A percentile compares a stretch with the other conserved stretches of the same genome.
These are phyloP conservation scores for Phasia obesa DNA, from an alignment of 2,888 invertebrate species.

Conservation along the genomic window DNA sequence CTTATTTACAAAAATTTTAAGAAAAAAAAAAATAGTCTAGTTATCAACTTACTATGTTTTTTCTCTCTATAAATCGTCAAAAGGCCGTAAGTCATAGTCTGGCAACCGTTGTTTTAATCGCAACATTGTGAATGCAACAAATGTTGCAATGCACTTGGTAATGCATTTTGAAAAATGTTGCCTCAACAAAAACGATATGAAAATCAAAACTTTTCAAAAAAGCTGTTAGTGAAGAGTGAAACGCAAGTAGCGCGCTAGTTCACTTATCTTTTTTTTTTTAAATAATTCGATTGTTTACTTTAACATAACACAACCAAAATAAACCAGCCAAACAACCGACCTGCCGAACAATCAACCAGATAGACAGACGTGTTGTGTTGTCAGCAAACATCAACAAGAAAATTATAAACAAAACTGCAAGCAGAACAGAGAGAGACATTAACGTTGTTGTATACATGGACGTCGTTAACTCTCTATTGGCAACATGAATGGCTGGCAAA, in stretches of 20 bases:
- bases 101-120: neutral
- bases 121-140: neutral
- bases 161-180: constrained; percentile 44
- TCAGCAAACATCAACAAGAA: constrained; percentile 70
- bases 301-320: constrained; percentile 41
- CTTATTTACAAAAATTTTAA: no score
- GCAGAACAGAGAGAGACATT: constrained; percentile 28
- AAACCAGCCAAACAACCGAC: constrained; percentile 22
- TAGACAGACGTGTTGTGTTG: constrained; percentile 69
- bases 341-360: constrained; percentile 15
- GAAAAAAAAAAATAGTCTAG: no score
- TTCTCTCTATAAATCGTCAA: neutral
- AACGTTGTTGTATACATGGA: constrained; percentile 22
- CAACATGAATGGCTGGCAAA: constrained; percentile 74
- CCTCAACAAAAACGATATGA: constrained; percentile 4
- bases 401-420: neutral
- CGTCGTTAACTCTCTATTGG: constrained; percentile 62
- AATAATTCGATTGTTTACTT: constrained; percentile 46
- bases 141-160: constrained; percentile 21
- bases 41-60: no score
- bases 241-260: no score
- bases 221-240: no score
- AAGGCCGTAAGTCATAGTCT: neutral
- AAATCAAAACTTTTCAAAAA: neutral
- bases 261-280: no score